Conservation (phyloP, 2,797 vertebrate genomes). For the Argyrosomus regius region DNA sequence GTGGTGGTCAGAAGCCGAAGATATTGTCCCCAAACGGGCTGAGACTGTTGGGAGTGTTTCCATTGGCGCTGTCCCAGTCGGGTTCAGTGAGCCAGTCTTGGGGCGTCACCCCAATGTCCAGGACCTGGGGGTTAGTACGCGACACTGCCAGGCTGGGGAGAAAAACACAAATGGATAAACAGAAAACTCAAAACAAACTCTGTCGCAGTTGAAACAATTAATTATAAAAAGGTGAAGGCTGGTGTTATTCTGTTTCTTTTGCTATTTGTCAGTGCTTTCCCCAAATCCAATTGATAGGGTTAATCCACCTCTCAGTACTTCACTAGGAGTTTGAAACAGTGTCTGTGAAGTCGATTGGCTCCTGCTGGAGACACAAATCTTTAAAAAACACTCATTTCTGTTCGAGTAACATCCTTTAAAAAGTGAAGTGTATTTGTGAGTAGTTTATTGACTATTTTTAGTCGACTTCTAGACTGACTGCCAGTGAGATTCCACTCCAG, state of each 20-base stretch:
- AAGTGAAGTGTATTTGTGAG: too few relatives aligned
- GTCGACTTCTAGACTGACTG: not conserved
- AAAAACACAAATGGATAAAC: not conserved
- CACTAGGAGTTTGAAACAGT: not conserved
- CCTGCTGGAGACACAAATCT: not conserved
- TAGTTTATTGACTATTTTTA: not conserved
- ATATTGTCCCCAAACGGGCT: conserved; percentile 74
- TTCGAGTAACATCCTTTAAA: too few relatives aligned
- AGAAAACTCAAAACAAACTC: not conserved
- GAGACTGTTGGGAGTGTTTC: conserved; percentile 38
- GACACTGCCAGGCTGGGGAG: conserved; percentile 91
- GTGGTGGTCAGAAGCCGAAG: conserved; percentile 86
- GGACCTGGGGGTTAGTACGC: conserved; percentile 93
- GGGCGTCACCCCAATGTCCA: conserved; percentile 91
- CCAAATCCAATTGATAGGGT: not conserved
- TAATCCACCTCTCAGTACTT: not conserved
- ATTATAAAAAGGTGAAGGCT: not conserved
- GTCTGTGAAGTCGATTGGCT: not conserved
- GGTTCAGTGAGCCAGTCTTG: conserved; percentile 86
- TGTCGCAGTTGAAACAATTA: not conserved
- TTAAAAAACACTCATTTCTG: not conserved
- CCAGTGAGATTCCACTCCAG: not conserved
- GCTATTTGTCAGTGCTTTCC: not conserved
- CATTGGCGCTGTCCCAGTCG: conserved; percentile 85
- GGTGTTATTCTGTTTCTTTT: not conserved